Evolutionary conservation across 2,888 invertebrate species (phyloP).

Genomic region (Muscina levida): DNA sequence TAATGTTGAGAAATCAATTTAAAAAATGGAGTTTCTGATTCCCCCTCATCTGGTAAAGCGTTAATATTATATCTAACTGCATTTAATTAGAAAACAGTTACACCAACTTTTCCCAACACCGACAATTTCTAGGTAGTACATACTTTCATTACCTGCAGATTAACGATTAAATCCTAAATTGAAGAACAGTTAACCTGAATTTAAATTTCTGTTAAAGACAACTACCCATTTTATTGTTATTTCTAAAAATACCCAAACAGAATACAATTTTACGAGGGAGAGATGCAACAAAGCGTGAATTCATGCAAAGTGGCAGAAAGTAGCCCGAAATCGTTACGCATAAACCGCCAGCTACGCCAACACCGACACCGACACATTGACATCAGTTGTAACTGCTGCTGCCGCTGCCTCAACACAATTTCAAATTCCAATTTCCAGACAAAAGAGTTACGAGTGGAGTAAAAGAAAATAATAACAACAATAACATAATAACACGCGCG

Average conservation of each 20-base stretch:
- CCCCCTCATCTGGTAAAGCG: no score
- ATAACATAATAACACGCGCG: constrained; percentile 6
- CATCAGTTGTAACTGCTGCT: background rate
- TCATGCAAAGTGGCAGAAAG: constrained; percentile 22
- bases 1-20: no score
- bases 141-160: no score
- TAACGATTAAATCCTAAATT: no score
- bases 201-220: no score
- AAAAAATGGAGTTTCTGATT: no score
- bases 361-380: background rate
- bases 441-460: background rate
- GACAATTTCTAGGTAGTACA: no score
- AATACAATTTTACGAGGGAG: constrained; percentile 37
- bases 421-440: background rate
- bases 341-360: background rate
- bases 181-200: no score
- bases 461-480: background rate
- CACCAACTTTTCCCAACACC: no score
- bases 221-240: no score
- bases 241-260: background rate
- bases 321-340: background rate
- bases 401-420: background rate
- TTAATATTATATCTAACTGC: no score
- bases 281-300: constrained; percentile 56
- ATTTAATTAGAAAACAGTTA: no score